Conservation (phyloP, 2,888 invertebrate genomes). For the Sicus ferrugineus region DNA sequence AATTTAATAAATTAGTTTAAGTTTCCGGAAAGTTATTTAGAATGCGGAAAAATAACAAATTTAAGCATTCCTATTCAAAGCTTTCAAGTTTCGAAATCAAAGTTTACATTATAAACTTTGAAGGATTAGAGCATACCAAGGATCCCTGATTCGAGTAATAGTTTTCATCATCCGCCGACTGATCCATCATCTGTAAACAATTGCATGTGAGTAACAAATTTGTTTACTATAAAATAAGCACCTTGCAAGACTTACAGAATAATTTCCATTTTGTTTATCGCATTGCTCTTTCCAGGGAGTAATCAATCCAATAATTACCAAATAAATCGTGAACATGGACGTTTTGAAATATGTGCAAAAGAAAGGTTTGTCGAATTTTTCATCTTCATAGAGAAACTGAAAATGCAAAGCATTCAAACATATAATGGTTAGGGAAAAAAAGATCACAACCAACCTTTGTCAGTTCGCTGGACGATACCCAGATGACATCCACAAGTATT, state of each 20-base stretch:
- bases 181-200: slow-evolving; percentile 72
- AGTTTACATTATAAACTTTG: background rate
- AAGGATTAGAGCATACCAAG: slow-evolving; percentile 48
- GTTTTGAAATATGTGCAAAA: slow-evolving; percentile 95
- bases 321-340: slow-evolving; percentile 90
- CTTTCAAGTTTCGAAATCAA: background rate
- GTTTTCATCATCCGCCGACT: slow-evolving; percentile 80
- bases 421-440: background rate
- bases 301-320: slow-evolving; percentile 87
- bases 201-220: slow-evolving; percentile 12
- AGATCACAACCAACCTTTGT: slow-evolving; percentile 76
- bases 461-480: slow-evolving; percentile 95
- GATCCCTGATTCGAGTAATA: slow-evolving; percentile 73
- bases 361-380: slow-evolving; percentile 91
- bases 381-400: slow-evolving; percentile 85
- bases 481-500: slow-evolving; percentile 90
- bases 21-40: too few relatives aligned
- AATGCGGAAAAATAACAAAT: too few relatives aligned
- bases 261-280: slow-evolving; percentile 71
- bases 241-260: slow-evolving; percentile 71
- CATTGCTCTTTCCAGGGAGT: slow-evolving; percentile 91
- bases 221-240: background rate
- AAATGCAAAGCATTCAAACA: slow-evolving; percentile 53
- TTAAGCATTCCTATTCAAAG: too few relatives aligned
- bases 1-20: too few relatives aligned